Conservation (phyloP, 2,888 invertebrate genomes). For the Caenorhabditis japonica region DNA sequence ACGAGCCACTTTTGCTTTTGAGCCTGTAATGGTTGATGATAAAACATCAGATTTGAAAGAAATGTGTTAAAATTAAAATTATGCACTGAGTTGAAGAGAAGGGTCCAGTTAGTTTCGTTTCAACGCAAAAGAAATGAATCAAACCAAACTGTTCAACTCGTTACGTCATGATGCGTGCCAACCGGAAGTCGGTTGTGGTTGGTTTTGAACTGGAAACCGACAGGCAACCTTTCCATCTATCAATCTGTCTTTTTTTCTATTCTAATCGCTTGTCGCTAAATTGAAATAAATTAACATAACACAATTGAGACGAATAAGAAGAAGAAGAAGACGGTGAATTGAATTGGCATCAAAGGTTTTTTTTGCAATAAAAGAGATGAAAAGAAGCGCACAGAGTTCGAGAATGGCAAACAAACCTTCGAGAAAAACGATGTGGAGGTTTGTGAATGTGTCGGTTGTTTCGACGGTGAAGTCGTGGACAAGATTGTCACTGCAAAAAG, state of each 20-base stretch:
- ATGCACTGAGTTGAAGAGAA: too few relatives aligned
- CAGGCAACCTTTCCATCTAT: too few relatives aligned
- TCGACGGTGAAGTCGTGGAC: slow-evolving; percentile 53
- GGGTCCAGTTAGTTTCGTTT: too few relatives aligned
- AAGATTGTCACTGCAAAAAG: slow-evolving; percentile 37
- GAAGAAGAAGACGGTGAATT: too few relatives aligned
- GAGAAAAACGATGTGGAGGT: slow-evolving; percentile 46
- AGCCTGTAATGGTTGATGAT: slow-evolving; percentile 48
- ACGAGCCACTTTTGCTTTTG: slow-evolving; percentile 56
- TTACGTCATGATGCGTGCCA: slow-evolving; percentile 16
- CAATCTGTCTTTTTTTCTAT: too few relatives aligned
- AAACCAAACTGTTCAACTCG: slow-evolving; percentile 1
- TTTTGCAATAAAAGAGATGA: not conserved
- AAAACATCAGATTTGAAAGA: slow-evolving; percentile 7
- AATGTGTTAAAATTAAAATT: too few relatives aligned
- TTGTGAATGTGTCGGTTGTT: slow-evolving; percentile 41
- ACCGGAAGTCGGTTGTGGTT: slow-evolving; percentile 14
- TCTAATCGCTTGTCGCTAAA: too few relatives aligned
- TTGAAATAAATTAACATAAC: slow-evolving; percentile 25
- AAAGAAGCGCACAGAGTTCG: slow-evolving; percentile 5
- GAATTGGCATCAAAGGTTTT: not conserved
- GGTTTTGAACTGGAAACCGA: slow-evolving; percentile 4
- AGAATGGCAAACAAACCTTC: slow-evolving; percentile 39
- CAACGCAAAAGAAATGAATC: too few relatives aligned
- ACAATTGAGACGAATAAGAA: not conserved